Conservation (phyloP, 2,888 invertebrate species). For the Drosophila seclusa region DNA sequence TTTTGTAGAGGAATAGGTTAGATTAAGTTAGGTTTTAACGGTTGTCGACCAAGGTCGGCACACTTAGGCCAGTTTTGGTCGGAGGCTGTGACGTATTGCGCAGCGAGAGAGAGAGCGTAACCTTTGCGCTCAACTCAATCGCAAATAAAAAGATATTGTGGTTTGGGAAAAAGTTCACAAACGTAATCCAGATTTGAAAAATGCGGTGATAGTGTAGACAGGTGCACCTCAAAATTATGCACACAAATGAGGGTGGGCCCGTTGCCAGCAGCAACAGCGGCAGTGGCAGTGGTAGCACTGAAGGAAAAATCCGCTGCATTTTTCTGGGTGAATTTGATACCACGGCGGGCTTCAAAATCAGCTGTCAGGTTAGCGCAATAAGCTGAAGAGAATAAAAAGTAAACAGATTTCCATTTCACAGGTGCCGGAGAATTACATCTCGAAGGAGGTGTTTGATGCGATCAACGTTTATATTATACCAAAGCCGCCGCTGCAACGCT, state of each 20-base stretch:
- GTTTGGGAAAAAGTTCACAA: background rate
- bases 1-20: background rate
- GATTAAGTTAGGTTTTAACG: too few relatives aligned
- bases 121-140: background rate
- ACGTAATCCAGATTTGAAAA: background rate
- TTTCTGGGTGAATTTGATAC: slow-evolving; percentile 92
- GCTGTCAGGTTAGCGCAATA: slow-evolving; percentile 88
- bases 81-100: background rate
- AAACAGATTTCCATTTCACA: slow-evolving; percentile 74
- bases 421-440: slow-evolving; percentile 95
- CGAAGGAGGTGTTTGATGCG: slow-evolving; percentile 96
- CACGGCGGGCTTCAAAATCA: slow-evolving; percentile 92
- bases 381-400: background rate
- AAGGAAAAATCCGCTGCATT: slow-evolving; percentile 92
- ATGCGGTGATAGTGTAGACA: slow-evolving; percentile 30
- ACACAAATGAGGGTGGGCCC: slow-evolving; percentile 48
- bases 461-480: slow-evolving; percentile 98
- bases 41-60: too few relatives aligned
- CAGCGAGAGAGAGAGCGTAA: background rate
- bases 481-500: slow-evolving; percentile 95
- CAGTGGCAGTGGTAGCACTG: slow-evolving; percentile 87
- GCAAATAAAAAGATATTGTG: background rate
- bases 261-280: slow-evolving; percentile 86
- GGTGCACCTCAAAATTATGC: slow-evolving; percentile 48
- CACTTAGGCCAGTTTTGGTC: too few relatives aligned